Percentiles rank a stretch among this genome's conserved stretches.
Conservation (phyloP, 1,140 invertebrate genomes). For the Drosophila jambulina region DNA sequence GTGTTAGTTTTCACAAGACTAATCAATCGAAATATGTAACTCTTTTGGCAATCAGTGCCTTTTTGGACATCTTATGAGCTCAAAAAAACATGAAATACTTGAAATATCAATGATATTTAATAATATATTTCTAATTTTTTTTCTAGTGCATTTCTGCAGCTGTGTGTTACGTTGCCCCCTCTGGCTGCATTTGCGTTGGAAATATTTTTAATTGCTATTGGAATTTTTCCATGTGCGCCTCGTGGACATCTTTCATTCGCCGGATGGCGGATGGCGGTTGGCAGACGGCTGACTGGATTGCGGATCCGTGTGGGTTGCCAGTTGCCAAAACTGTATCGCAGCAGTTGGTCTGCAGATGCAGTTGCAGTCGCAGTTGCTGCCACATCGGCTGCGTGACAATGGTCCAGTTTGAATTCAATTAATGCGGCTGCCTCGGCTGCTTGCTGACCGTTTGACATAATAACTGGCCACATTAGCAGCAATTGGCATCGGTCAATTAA, state of each 20-base stretch:
- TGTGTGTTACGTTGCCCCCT: conserved; percentile 25
- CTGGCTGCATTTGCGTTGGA: conserved; percentile 76
- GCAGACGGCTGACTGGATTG: conserved; percentile 7
- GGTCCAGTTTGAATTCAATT: conserved; percentile 44
- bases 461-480: conserved; percentile 83
- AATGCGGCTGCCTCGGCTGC: conserved; percentile 26
- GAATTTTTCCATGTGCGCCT: conserved; percentile 73
- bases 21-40: neutral
- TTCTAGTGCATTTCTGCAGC: conserved; percentile 45
- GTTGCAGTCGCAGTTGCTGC: conserved; percentile 51
- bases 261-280: conserved; percentile 18
- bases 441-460: conserved; percentile 81
- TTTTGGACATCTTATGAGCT: neutral
- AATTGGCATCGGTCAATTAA: conserved; percentile 81
- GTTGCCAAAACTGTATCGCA: conserved; percentile 69
- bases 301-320: conserved; percentile 67
- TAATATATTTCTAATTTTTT: neutral
- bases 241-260: conserved; percentile 76
- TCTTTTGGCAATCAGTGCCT: neutral
- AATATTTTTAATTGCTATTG: conserved; percentile 83
- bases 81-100: neutral
- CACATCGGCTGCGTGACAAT: conserved; percentile 46
- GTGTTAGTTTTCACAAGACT: too few species aligned
- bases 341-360: conserved; percentile 33
- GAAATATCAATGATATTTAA: too few species aligned